Base-by-base conservation (phyloP, 2,888 invertebrate species). In the Horisme vitalbata region DNA sequence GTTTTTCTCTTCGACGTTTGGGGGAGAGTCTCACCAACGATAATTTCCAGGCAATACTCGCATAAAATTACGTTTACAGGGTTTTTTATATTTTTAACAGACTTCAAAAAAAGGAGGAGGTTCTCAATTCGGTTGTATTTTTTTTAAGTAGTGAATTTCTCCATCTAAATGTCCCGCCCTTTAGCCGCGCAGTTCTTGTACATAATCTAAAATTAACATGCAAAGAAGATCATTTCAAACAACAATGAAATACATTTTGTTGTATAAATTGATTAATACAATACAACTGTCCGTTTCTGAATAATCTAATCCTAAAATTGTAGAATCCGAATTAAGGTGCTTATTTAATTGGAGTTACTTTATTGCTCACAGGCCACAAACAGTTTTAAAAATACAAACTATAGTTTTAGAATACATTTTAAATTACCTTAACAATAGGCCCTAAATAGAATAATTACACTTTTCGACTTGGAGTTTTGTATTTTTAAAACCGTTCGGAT, bases 341-440 rank as follows among this genome's bases (percentile, higher is more conserved):
- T 39, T 39, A 26, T 31, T 23, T 10, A 32, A 39, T 18, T 36
- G 39, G 31, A 35, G 53, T 58, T 68, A 66, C 63, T 65, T 56
- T 68, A 68, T 65, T 65, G 59, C 60, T 53, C 61, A 65, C 61
- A 49, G 53, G 47, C 45, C 31, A 27, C 63, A 57, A 73, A 68
- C 69, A 64, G 63, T 71, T 74, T 69, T 72, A 75, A 65, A 66
- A 65, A 71, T 65, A 76, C 75, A 75, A 72, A 68, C 59, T 59
- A 52, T 30, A 51, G n/a, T 57, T 67, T 68, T 68, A 60, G 63
- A 70, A 66, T 68, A 65, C 68, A 66, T 59, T 59, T 71, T 34
- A 47, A 75, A 59, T 65, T 68, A 10, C 59, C 74, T 78, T 79
- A 83, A 68, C 55, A 61, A 72, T 85, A 86, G 83, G 80, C 80